phyloP scores from a whole-genome alignment of 2,888 invertebrate species.

The Ormyrus nitidulus region DNA sequence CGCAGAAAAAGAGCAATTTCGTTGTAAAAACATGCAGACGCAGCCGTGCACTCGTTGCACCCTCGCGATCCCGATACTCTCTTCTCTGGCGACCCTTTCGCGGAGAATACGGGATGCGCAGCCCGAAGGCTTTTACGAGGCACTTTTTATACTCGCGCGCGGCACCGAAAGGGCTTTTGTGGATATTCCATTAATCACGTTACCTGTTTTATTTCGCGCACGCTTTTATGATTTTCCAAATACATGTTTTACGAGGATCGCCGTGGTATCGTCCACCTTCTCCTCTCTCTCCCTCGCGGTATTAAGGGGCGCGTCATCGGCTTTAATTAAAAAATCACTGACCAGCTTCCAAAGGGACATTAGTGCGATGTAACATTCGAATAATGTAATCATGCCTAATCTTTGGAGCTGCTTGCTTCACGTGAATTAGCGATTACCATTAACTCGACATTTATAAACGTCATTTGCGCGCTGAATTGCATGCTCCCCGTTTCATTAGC shows the following conservation, averaged over 20 bases:
- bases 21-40: not conserved
- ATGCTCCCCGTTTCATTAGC: slow-evolving; percentile 16
- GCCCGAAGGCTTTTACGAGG: not conserved
- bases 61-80: too few relatives aligned
- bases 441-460: slow-evolving; percentile 17
- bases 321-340: too few relatives aligned
- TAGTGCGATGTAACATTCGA: not conserved
- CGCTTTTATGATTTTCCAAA: slow-evolving; percentile 44
- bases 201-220: slow-evolving; percentile 48
- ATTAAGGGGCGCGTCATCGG: too few relatives aligned
- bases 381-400: not conserved
- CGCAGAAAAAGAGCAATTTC: too few relatives aligned
- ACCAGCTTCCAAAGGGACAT: too few relatives aligned
- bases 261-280: not conserved
- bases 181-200: slow-evolving; percentile 53
- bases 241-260: slow-evolving; percentile 24
- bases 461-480: not conserved
- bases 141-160: slow-evolving; percentile 28
- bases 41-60: not conserved
- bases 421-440: slow-evolving; percentile 8
- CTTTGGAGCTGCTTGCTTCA: too few relatives aligned
- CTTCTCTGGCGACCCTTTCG: slow-evolving; percentile 23
- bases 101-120: not conserved
- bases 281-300: not conserved
- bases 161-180: slow-evolving; percentile 37